Evolutionary conservation across 2,888 invertebrate genomes (phyloP).

Genomic region (Drosophila recens): DNA sequence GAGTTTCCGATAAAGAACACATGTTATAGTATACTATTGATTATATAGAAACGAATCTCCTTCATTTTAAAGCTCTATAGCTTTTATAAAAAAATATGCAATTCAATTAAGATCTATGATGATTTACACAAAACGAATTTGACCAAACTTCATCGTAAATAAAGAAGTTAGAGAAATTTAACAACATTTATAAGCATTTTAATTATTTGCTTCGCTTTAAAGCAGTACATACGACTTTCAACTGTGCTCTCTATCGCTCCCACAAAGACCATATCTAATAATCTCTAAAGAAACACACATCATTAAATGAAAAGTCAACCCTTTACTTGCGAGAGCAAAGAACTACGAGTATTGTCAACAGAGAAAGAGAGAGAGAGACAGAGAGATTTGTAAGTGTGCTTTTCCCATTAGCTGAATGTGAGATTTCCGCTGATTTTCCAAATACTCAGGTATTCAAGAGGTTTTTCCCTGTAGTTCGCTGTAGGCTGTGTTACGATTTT

Average conservation of each 20-base stretch:
- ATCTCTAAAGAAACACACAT: neutral
- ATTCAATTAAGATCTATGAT: no score
- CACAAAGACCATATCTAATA: neutral
- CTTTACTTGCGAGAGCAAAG: neutral
- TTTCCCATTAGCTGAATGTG: slow-evolving; percentile 51
- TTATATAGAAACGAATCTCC: no score
- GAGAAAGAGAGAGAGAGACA: neutral
- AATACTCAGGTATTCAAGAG: slow-evolving; percentile 8
- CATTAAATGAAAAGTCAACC: neutral
- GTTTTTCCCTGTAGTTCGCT: neutral
- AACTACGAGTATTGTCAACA: neutral
- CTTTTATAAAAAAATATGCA: no score
- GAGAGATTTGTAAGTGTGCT: slow-evolving; percentile 31
- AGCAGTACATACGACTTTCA: no score
- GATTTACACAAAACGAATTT: neutral
- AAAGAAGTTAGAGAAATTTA: neutral
- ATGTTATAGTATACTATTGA: no score
- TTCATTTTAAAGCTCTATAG: no score
- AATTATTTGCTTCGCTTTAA: no score
- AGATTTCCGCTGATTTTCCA: slow-evolving; percentile 16
- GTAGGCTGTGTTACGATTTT: slow-evolving; percentile 28
- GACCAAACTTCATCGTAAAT: neutral
- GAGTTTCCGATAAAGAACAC: no score
- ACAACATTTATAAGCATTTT: no score
- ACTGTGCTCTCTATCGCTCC: no score